Evolutionary conservation across 2,888 invertebrate species (phyloP).

Genomic region (Hedya salicella): DNA sequence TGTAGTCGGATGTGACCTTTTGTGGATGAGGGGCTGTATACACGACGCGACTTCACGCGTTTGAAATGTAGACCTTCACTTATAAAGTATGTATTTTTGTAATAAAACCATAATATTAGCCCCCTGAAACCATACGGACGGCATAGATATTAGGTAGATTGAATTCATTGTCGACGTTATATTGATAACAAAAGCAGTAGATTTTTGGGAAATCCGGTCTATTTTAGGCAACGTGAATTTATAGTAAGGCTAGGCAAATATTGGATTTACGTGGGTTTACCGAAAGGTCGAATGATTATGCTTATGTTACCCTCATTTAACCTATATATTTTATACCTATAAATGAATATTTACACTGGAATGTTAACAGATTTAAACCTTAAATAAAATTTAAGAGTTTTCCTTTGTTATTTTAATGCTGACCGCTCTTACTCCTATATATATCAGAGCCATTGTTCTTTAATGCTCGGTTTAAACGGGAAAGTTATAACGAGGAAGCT

Average conservation of each 20-base stretch:
- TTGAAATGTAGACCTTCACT: constrained; percentile 37
- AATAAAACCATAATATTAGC: constrained; percentile 8
- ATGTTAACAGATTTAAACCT: background rate
- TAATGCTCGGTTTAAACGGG: constrained; percentile 32
- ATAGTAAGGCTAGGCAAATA: background rate
- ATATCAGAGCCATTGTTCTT: constrained; percentile 35
- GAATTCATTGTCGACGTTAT: background rate
- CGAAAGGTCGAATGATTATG: background rate
- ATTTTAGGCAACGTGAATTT: background rate
- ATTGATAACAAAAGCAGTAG: background rate
- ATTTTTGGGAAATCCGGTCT: background rate
- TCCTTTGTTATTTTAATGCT: constrained; percentile 21
- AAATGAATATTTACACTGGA: background rate
- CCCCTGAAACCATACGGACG: background rate
- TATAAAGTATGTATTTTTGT: constrained; percentile 26
- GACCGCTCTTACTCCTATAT: constrained; percentile 18
- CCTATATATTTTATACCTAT: background rate
- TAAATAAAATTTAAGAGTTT: constrained; percentile 5
- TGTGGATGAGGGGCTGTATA: background rate
- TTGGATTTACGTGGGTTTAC: background rate
- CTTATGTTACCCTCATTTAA: background rate
- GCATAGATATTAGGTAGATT: background rate
- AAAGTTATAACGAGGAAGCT: constrained; percentile 39
- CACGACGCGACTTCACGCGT: constrained; percentile 24
- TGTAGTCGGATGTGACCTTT: background rate